Percentiles rank a stretch among this genome's conserved stretches.
These are phyloP conservation scores for Bombus sibiricus DNA, from an alignment of 1,140 invertebrate genomes.

Conservation along the genomic window DNA sequence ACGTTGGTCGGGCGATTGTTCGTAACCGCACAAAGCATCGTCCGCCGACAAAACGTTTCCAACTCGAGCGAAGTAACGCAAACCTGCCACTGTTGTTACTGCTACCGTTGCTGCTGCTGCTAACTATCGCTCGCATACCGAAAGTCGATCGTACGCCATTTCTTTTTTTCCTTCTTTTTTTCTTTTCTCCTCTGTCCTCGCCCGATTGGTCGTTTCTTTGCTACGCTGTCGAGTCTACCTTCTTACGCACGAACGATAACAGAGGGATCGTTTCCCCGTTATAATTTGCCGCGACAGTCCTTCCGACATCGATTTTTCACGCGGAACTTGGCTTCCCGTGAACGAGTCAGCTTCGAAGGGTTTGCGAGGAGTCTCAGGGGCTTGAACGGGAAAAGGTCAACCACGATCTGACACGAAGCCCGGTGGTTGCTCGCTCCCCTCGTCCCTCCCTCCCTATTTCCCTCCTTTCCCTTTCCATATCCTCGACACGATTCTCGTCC, in stretches of 20 bases:
- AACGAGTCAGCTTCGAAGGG: slow-evolving; percentile 33
- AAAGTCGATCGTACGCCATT: too few relatives aligned
- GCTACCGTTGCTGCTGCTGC: too few relatives aligned
- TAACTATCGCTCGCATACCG: neutral
- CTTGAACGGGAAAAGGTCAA: slow-evolving; percentile 66
- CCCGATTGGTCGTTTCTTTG: neutral
- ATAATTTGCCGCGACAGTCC: slow-evolving; percentile 49
- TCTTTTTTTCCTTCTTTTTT: neutral
- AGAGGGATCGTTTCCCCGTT: slow-evolving; percentile 38
- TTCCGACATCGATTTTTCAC: slow-evolving; percentile 68
- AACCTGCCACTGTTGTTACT: neutral
- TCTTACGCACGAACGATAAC: neutral
- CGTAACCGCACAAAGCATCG: slow-evolving; percentile 47
- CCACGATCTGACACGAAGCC: slow-evolving; percentile 57
- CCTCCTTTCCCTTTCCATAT: slow-evolving; percentile 6
- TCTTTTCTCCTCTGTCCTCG: neutral
- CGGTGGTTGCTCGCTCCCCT: slow-evolving; percentile 20
- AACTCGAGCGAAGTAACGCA: neutral
- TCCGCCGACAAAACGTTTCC: slow-evolving; percentile 29
- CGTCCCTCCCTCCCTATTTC: neutral
- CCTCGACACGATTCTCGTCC: neutral
- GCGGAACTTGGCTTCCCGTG: slow-evolving; percentile 57
- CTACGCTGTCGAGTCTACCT: neutral
- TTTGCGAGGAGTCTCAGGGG: slow-evolving; percentile 55
- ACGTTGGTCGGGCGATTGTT: slow-evolving; percentile 54